Base-by-base conservation (phyloP, 2,888 invertebrate species). In the Macroteleia sp. region DNA sequence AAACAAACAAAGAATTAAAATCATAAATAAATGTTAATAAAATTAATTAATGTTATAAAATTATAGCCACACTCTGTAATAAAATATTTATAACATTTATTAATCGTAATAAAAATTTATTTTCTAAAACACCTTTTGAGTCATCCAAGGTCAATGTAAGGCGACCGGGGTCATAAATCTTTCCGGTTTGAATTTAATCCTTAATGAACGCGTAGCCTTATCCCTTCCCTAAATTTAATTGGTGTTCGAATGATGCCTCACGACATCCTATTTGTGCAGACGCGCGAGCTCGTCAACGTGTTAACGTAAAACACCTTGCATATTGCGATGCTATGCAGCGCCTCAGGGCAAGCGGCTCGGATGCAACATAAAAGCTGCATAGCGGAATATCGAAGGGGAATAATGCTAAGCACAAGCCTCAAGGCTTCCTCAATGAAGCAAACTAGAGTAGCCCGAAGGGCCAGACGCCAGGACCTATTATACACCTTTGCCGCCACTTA, bases 401-500 rank as follows among this genome's bases (percentile, higher is more conserved):
- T 41, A 71, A 80, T 64, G 39, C 69, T 50, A 42, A 41, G 59
- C 57, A 20, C 34, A 32, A 39, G 46, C 22, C 59, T 67, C 36
- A 41, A 69, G 76, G 78, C 77, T 79, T 82, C 77, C 79, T 80
- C 66, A 73, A 81, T 77, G 79, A 64, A 84, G 77, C 77, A 71
- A 84, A 83, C 81, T 74, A 81, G 82, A 85, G 85, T 87, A 85
- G 88, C 88, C 88, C 78, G 80, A 84, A 88, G 88, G 87, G 84
- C 84, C 88, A 87, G 87, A 88, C 88, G 67, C 79, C 77, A 76
- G 82, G 81, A 80, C 83, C 83, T 82, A 85, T 87, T 86, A 85
- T 84, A 85, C 82, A 83, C 83, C 84, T 85, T 81, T 84, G 82
- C 87, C 85, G 88, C 88, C 88, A 86, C 84, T 88, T 86, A 88